Conservation (phyloP, 2,797 vertebrate species). For the Poecilia gillii region DNA sequence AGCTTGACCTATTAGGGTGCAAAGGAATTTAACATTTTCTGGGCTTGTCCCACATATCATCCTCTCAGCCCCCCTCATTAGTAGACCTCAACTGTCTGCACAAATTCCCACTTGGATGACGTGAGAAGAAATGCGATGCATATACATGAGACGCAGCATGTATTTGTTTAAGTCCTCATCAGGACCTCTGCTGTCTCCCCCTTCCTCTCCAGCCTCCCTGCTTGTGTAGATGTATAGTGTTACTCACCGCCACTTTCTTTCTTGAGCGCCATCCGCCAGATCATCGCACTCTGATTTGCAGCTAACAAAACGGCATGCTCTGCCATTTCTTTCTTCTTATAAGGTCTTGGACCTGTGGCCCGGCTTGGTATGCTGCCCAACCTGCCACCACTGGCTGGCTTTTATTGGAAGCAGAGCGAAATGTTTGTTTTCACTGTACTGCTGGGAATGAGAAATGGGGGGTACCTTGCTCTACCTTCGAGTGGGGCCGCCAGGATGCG, state of each 20-base stretch:
- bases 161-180: constrained; percentile 81
- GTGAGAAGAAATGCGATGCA: neutral
- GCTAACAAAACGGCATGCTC: constrained; percentile 76
- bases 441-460: constrained; percentile 73
- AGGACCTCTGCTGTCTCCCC: constrained; percentile 67
- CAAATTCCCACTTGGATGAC: constrained; percentile 12
- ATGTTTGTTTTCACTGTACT: constrained; percentile 80
- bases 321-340: constrained; percentile 28
- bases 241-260: constrained; percentile 72
- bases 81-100: constrained; percentile 6
- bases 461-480: constrained; percentile 76
- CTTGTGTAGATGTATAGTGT: constrained; percentile 81
- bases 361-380: constrained; percentile 68
- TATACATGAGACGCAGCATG: constrained; percentile 32
- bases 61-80: constrained; percentile 19
- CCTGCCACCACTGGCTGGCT: constrained; percentile 66
- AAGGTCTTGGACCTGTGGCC: constrained; percentile 73
- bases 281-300: constrained; percentile 67
- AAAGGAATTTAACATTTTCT: constrained; percentile 40
- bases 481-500: constrained; percentile 77
- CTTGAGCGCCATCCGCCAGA: constrained; percentile 65
- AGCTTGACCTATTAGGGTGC: constrained; percentile 28
- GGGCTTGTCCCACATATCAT: constrained; percentile 27
- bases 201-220: constrained; percentile 68
- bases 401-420: constrained; percentile 80